A percentile compares a stretch with the other conserved stretches of the same genome.
phyloP scores from a whole-genome alignment of 2,113 vertebrate species.

The Rhinichthys klamathensis region DNA sequence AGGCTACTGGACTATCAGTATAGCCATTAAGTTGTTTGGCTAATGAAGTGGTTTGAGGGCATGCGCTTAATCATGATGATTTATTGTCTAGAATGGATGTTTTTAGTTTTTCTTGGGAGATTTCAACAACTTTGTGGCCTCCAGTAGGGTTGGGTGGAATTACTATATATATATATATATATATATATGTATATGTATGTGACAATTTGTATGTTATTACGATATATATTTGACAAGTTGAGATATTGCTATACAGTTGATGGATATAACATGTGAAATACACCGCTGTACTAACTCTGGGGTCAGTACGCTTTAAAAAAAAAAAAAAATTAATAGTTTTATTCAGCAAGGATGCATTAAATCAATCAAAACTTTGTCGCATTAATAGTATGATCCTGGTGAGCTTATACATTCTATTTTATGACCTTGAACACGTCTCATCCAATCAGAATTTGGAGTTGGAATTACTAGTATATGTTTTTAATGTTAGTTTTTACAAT shows the following conservation, averaged over 20 bases:
- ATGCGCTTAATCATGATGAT: constrained; percentile 26
- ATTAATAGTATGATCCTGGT: too few species aligned
- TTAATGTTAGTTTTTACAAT: not conserved
- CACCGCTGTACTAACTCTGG: too few species aligned
- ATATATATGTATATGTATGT: too few species aligned
- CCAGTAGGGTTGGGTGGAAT: not conserved
- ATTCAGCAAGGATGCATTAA: not conserved
- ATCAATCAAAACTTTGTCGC: not conserved
- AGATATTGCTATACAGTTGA: not conserved
- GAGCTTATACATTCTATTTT: too few species aligned
- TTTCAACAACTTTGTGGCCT: not conserved
- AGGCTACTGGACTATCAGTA: not conserved
- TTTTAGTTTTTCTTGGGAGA: not conserved
- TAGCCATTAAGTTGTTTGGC: constrained; percentile 19
- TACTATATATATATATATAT: too few species aligned
- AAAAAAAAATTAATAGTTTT: not conserved
- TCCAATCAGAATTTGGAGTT: not conserved
- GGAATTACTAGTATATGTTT: not conserved
- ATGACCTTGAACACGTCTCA: too few species aligned
- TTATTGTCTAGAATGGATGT: not conserved
- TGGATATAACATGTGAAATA: not conserved
- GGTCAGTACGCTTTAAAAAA: not conserved
- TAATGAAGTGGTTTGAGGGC: constrained; percentile 29
- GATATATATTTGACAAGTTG: not conserved
- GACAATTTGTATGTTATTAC: too few species aligned